A percentile compares a stretch with the other conserved stretches of the same genome.
phyloP scores from a whole-genome alignment of 1,140 invertebrate species.

The Potamilus streckersoni region DNA sequence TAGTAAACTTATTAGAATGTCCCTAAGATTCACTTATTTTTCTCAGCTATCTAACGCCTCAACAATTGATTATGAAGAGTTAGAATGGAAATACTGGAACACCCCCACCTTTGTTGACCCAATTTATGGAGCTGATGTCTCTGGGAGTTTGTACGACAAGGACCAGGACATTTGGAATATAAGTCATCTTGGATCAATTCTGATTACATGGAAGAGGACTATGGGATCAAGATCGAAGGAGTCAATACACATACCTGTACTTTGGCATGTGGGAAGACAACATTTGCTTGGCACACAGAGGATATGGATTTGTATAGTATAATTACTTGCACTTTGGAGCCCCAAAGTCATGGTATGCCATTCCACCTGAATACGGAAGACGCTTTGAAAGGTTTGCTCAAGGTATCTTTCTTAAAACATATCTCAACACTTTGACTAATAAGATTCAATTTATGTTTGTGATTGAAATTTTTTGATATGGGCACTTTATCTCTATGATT shows the following conservation, averaged over 20 bases:
- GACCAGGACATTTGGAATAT: constrained; percentile 90
- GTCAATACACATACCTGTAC: constrained; percentile 99
- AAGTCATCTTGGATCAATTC: constrained; percentile 89
- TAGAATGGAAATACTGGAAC: constrained; percentile 98
- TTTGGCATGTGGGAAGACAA: constrained; percentile 99
- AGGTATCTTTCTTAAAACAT: constrained; percentile 63
- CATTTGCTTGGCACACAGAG: constrained; percentile 99
- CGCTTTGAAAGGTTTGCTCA: constrained; percentile 91
- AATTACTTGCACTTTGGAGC: constrained; percentile 97
- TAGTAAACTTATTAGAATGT: too few species aligned
- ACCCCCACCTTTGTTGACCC: constrained; percentile 66
- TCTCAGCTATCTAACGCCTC: constrained; percentile 83
- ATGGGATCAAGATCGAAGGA: constrained; percentile 96
- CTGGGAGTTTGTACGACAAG: constrained; percentile 91
- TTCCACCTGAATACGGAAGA: constrained; percentile 93
- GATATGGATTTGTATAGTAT: constrained; percentile 99
- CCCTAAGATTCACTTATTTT: constrained; percentile 14
- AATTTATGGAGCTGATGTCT: constrained; percentile 79
- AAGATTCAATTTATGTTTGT: too few species aligned
- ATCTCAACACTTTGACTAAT: too few species aligned
- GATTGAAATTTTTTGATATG: too few species aligned
- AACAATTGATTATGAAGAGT: constrained; percentile 91
- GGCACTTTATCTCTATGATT: too few species aligned
- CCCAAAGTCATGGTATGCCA: constrained; percentile 96
- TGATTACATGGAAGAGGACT: constrained; percentile 96